Base-by-base conservation (phyloP, 2,888 invertebrate species). In the Troglohyphantes excavatus region DNA sequence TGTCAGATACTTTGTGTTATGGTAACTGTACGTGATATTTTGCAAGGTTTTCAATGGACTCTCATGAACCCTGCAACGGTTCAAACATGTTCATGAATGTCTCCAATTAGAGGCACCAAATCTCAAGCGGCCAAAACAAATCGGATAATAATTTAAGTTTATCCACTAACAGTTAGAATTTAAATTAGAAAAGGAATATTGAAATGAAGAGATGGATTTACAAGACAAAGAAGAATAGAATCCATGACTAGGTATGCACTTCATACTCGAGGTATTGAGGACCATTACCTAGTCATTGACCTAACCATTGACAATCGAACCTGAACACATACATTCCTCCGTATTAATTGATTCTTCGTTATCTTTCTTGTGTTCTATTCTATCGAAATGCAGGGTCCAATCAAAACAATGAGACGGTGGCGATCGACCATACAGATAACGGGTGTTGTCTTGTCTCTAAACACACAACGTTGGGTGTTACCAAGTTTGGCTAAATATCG, bases 291-390 rank as follows among this genome's bases (percentile, higher is more conserved):
- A 39, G 39, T 33, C 70, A 70, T 70, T 70, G 39, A 70, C 70
- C 70, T 33, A 70, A 33, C 70, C 33, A 33, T 33, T 70, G 70
- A 70, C 70, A 70, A n/a, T 33, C 17, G 33, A 27, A 27, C 65
- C 27, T 11, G 70, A 39, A 33, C 70, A 70, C 33, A 53, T 13
- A 17, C 53, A 53, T 53, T 53, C 53, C 53, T 13, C 13, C 70
- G n/a, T 19, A 53, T 82, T 82, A 82, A 82, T 82, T 82, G 82
- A 82, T 68, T 70, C 82, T 82, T 82, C 39, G 68, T 68, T 81
- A 72, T 61, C 81, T 67, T 1, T 5, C 53, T 13, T 23, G 39
- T 33, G 68, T 53, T 53, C 53, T 5, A 53, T 53, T 53, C 53
- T 53, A 53, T n/a, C 53, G n/a, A n/a, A 33, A 65, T 17, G n/a